Evolutionary conservation across 2,888 invertebrate species (phyloP), one percentile per base, ranked within the genome.

Genomic region (Penaeus monodon): DNA sequence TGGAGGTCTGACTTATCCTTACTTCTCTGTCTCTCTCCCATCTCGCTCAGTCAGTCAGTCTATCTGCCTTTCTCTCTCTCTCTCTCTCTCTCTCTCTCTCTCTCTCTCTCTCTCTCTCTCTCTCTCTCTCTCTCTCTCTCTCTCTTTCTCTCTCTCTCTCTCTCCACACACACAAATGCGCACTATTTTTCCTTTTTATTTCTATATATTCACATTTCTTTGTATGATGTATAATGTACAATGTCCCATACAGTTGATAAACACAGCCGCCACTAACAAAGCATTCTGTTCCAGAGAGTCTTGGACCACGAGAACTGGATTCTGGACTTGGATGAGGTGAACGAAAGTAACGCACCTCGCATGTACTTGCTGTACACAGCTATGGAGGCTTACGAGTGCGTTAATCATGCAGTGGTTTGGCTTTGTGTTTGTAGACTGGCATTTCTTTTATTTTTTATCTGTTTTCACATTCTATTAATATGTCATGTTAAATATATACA

Each of bases 231-330:
- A 92, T 92, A 29, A 57, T 57, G 1, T 14, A 57, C 24, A 29
- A 24, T 27, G 17, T 4, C 63, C 12, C 22, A 27, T 27, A 29
- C 2, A 17, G 24, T 14, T 27, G 12, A 29, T 22, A 63, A 27
- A 27, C 33, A 64, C 22, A 20, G 64, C 22, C 3, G 29, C 17
- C 57, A 27, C 6, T n/a, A 17, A n/a, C 27, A 8, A 57, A 17
- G 8, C 20, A 79, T 63, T 8, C 63, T 57, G 8, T 65, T 85
- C n/a, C 85, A 91, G 91, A 90, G 91, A 64, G 91, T 93, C 24
- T 88, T 93, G 29, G 93, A 93, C 89, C 92, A 92, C 90, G 92
- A 92, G 49, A 93, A 92, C n/a, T 93, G 92, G 91, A 92, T 92
- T 64, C 91, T 93, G 80, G 92, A 93, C 90, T 90, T 93, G 64